Conservation (phyloP, 2,888 invertebrate species). For the Nowickia ferox region DNA sequence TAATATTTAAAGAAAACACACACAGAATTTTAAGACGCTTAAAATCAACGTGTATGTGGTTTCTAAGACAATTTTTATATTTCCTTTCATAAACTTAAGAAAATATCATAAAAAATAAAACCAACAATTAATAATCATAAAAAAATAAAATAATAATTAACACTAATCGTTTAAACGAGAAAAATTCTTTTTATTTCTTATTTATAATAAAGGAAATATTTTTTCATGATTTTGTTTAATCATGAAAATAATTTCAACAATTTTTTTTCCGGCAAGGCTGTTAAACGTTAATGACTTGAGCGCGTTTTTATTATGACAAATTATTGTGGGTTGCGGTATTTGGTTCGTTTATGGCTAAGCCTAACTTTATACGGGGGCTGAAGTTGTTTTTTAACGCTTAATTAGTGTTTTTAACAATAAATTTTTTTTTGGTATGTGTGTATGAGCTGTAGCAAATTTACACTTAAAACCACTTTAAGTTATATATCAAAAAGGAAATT, state of each 20-base stretch:
- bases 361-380: slow-evolving; percentile 29
- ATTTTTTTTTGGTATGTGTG: slow-evolving; percentile 17
- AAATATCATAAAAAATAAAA: neutral
- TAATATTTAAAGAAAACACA: too few species aligned
- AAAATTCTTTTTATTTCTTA: neutral
- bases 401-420: slow-evolving; percentile 53
- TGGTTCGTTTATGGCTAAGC: slow-evolving; percentile 33
- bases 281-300: neutral
- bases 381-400: slow-evolving; percentile 23
- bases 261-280: neutral
- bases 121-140: neutral
- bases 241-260: neutral
- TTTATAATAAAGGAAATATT: neutral
- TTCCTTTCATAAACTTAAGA: neutral
- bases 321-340: slow-evolving; percentile 64
- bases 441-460: neutral
- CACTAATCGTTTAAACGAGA: neutral
- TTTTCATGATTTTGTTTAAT: neutral
- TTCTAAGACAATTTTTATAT: neutral
- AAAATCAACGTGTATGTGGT: neutral
- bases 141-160: slow-evolving; percentile 1
- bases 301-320: slow-evolving; percentile 64
- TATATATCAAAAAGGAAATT: neutral
- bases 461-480: slow-evolving; percentile 7
- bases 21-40: neutral